phyloP scores from a whole-genome alignment of 2,888 invertebrate genomes.

The Melipona bicolor region DNA sequence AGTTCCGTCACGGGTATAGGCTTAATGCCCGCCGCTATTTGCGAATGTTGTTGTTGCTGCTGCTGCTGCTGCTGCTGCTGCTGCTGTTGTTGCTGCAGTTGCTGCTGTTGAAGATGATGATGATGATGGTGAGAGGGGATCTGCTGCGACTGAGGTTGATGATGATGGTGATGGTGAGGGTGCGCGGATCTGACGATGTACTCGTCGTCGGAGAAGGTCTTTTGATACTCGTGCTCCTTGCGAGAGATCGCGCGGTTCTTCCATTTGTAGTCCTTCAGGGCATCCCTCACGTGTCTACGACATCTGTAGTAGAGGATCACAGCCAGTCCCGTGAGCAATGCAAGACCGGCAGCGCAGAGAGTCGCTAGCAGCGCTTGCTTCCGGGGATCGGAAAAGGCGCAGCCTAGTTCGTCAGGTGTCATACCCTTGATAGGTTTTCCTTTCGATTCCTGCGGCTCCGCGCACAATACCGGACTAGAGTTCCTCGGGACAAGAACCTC shows the following conservation, averaged over 20 bases:
- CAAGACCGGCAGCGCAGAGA: constrained; percentile 90
- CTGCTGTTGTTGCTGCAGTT: constrained; percentile 82
- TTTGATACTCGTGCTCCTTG: constrained; percentile 95
- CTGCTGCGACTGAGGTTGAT: constrained; percentile 82
- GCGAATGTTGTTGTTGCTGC: constrained; percentile 84
- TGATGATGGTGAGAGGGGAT: constrained; percentile 82
- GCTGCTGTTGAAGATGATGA: constrained; percentile 76
- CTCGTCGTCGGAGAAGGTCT: constrained; percentile 95
- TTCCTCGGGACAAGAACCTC: constrained; percentile 89
- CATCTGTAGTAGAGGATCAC: constrained; percentile 91
- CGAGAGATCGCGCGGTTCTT: constrained; percentile 89
- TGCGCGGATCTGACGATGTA: constrained; percentile 90
- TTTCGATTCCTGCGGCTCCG: constrained; percentile 89
- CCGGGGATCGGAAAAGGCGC: constrained; percentile 91
- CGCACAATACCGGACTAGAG: constrained; percentile 90
- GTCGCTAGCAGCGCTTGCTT: constrained; percentile 93
- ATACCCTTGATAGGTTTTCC: constrained; percentile 87
- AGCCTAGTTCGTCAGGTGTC: constrained; percentile 91
- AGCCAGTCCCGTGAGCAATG: constrained; percentile 89
- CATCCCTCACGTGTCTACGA: constrained; percentile 92
- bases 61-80: constrained; percentile 84
- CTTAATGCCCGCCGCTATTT: constrained; percentile 83
- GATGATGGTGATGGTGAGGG: constrained; percentile 85
- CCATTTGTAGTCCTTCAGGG: constrained; percentile 93
- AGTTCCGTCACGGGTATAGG: constrained; percentile 96